These are phyloP conservation scores for Laterallus jamaicensis DNA, from an alignment of 2,113 vertebrate species.

Conservation along the genomic window DNA sequence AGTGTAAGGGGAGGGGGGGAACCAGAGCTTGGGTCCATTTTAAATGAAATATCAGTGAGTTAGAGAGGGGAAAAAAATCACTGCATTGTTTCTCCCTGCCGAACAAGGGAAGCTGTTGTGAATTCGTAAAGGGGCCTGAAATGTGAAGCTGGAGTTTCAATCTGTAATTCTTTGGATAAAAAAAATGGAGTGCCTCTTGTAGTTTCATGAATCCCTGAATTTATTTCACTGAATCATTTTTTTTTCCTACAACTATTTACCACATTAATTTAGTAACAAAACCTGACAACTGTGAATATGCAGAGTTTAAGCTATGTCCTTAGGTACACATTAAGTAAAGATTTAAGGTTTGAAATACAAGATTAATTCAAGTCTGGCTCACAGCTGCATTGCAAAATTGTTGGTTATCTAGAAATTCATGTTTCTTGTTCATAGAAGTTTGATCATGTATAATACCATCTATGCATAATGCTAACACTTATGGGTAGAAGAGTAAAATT, in stretches of 20 bases:
- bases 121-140: neutral
- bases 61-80: neutral
- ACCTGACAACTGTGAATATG: neutral
- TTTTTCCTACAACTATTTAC: conserved; percentile 13
- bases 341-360: conserved; percentile 2
- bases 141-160: neutral
- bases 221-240: conserved; percentile 7
- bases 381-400: neutral
- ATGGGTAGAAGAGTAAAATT: neutral
- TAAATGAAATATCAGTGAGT: neutral
- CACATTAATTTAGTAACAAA: conserved; percentile 18
- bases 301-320: neutral
- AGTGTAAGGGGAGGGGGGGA: neutral
- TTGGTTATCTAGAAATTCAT: neutral
- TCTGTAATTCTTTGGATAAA: neutral
- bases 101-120: neutral
- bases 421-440: neutral
- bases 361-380: conserved; percentile 21
- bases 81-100: neutral
- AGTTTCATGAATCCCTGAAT: conserved; percentile 51
- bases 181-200: neutral
- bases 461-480: neutral
- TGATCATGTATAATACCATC: neutral
- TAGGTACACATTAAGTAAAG: conserved; percentile 6
- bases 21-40: neutral